Evolutionary conservation across 2,113 vertebrate species (phyloP).

Genomic region (Elaphurus davidianus): DNA sequence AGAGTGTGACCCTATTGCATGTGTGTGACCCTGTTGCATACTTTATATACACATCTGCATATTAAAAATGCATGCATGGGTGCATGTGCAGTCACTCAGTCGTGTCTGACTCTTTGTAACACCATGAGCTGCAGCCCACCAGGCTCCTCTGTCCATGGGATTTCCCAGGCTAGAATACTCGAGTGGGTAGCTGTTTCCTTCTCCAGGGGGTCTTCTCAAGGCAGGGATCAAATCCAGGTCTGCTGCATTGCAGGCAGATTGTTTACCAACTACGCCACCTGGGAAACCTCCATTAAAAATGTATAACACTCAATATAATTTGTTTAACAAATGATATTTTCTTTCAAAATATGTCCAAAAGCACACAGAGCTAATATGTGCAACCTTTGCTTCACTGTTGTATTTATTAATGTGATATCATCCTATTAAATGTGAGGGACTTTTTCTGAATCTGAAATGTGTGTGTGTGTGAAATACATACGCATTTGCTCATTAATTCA

Average conservation of each 20-base stretch:
- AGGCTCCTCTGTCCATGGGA: neutral
- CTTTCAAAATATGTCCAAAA: neutral
- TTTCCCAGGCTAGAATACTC: neutral
- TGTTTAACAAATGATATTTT: neutral
- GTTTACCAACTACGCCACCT: neutral
- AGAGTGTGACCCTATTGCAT: too few species aligned
- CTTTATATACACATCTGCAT: too few species aligned
- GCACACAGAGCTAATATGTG: neutral
- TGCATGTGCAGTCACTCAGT: neutral
- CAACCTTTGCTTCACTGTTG: fast-evolving
- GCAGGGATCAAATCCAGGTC: neutral
- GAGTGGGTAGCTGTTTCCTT: neutral
- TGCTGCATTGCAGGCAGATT: neutral
- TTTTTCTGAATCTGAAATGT: neutral
- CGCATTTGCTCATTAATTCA: neutral
- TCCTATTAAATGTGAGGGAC: neutral
- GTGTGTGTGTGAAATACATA: neutral
- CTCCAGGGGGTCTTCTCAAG: neutral
- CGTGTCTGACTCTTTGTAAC: neutral
- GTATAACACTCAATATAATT: neutral
- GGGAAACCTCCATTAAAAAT: neutral
- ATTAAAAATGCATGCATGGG: fast-evolving
- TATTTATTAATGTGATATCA: neutral
- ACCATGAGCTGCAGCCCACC: neutral
- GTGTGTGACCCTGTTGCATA: neutral